Evolutionary conservation across 37 sponge, comb jelly and placozoan genomes (phyloP), one percentile per base, ranked within the genome.

Genomic region (Lycopodina hypogea): DNA sequence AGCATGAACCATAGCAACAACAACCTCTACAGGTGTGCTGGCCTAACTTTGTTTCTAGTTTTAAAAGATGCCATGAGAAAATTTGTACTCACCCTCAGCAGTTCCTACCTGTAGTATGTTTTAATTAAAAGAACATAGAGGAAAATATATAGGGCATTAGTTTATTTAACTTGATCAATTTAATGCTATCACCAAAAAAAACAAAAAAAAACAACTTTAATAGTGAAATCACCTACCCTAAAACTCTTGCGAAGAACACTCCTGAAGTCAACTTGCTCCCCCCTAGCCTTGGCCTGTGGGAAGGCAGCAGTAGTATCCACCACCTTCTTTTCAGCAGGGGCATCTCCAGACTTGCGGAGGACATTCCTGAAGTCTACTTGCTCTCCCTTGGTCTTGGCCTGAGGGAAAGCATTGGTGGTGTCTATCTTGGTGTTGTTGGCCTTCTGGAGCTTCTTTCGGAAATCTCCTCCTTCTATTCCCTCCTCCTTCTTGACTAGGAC

Each of bases 331-430:
- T 7, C 71, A 19, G 33, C 53, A 33, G 74, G 42, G 35, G 14
- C 23, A 3, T 36, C 72, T 29, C 14, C 72, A 23, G 76, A 59
- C 51, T 83, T 87, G 30, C 67, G 51, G 17, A 91, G 84, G 23
- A 87, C 81, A 24, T 79, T 70, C 26, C 84, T 67, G 71, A 87
- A 91, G 61, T 91, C 92, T 3, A 84, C 74, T 68, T 91, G 92
- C 59, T 83, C 92, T 1, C 69, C 81, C 8, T 71, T 74, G 8
- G 75, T 34, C 51, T 74, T 82, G 3, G 68, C 76, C 37, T 74
- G 61, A 28, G 87, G 87, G 79, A 86, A 86, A 29, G 85, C 77
- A 1, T 63, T 70, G 60, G 55, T 48, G 3, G 84, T 79, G 56
- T 89, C 56, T 26, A 80, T 80, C 64, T 89, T 83, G 0, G 84